Evolutionary conservation across 2,113 vertebrate genomes (phyloP), one percentile per base, ranked within the genome.

Genomic region (Nycticorax nycticorax): DNA sequence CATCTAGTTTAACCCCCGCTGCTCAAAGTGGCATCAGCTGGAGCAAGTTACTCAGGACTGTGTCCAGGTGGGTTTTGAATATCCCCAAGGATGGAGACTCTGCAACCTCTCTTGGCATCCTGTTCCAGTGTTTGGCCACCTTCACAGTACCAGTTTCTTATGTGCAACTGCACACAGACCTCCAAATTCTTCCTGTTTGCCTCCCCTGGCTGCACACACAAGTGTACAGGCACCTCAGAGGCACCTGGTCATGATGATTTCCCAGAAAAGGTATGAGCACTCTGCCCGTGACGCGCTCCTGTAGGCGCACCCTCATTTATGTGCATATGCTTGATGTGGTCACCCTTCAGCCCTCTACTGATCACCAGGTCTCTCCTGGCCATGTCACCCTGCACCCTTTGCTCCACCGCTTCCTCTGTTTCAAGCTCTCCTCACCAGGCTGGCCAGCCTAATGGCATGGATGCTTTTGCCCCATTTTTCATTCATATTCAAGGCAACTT

Each of bases 241-340:
- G 23, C 30, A 8, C 45, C 16, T n/a, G 13, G 12, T 15, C 8
- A 5, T 6, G 56, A 14, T 23, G 37, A 24, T 67, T 83, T 83
- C 22, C 41, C 22, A 71, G 66, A 20, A 43, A 2, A 39, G 41
- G 4, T 39, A 6, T 9, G 28, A 81, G 32, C 0, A 0, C 39
- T 85, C 17, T 69, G 26, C 43, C 76, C 9, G 0, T 27, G 72
- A 20, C 32, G 7, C 47, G 32, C 33, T 8, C 35, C 52, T 57
- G 18, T 22, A 6, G 26, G 22, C 6, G 0, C 60, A 32, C 41
- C 41, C 45, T 69, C 57, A 55, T 48, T 62, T n/a, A 5, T 22
- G 52, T 48, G 30, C 41, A 14, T 45, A 21, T 0, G 0, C 16
- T 68, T 67, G 28, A 20, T 21, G 32, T 30, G 28, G 55, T 41